Evolutionary conservation across 2,888 invertebrate genomes (phyloP).

Genomic region (Acholoe squamosa): DNA sequence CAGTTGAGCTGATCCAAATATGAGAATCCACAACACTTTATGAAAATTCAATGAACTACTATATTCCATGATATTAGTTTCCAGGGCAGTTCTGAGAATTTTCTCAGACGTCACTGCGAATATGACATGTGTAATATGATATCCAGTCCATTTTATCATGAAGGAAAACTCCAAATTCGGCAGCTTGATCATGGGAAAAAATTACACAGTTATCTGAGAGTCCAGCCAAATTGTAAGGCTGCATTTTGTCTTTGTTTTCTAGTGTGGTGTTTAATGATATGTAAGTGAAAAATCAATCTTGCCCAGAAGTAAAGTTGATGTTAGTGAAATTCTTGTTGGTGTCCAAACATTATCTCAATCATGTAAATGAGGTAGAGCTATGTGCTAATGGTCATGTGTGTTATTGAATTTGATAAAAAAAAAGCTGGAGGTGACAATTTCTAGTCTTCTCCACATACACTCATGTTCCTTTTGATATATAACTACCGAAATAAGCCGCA

Average conservation of each 20-base stretch:
- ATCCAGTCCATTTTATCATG: too few relatives aligned
- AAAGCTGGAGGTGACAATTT: not conserved
- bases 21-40: too few relatives aligned
- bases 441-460: conserved; percentile 7
- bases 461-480: too few relatives aligned
- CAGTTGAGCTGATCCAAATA: too few relatives aligned
- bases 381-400: not conserved
- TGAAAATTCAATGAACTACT: too few relatives aligned
- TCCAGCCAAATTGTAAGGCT: not conserved
- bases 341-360: not conserved
- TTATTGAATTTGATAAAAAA: not conserved
- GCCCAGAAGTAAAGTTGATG: conserved; percentile 10
- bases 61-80: too few relatives aligned
- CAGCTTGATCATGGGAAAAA: not conserved
- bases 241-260: not conserved
- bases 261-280: not conserved
- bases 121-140: too few relatives aligned
- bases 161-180: not conserved
- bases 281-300: not conserved
- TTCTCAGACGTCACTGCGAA: too few relatives aligned
- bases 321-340: not conserved
- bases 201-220: not conserved
- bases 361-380: not conserved
- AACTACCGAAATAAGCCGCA: too few relatives aligned
- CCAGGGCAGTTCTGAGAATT: too few relatives aligned